phyloP scores from a whole-genome alignment of 2,888 invertebrate species.

The Meteorus colon region DNA sequence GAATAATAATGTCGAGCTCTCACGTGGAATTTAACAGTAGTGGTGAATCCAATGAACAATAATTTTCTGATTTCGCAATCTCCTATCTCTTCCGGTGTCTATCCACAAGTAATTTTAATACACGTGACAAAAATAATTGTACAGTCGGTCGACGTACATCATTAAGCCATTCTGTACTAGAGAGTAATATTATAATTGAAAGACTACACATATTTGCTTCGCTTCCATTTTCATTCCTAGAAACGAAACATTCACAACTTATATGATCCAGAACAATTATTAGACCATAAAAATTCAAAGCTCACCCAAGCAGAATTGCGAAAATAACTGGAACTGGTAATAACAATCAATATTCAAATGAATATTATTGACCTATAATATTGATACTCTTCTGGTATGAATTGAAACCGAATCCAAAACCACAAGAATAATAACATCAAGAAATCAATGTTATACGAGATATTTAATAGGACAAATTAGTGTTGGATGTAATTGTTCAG shows the following conservation, averaged over 20 bases:
- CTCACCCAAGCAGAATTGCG: too few species aligned
- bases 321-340: too few species aligned
- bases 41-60: constrained; percentile 1
- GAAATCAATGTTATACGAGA: too few species aligned
- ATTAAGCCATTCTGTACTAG: background rate
- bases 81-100: constrained; percentile 1
- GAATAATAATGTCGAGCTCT: constrained; percentile 7
- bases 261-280: too few species aligned
- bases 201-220: background rate
- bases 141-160: background rate
- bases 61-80: constrained; percentile 33
- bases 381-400: too few species aligned
- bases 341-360: too few species aligned
- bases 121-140: background rate
- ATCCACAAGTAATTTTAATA: background rate
- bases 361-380: too few species aligned
- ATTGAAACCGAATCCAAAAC: too few species aligned
- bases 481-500: too few species aligned
- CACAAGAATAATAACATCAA: too few species aligned
- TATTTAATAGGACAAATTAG: too few species aligned
- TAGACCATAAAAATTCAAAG: too few species aligned
- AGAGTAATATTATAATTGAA: background rate
- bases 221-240: background rate
- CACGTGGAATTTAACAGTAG: constrained; percentile 12
- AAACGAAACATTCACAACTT: background rate